Percentiles rank a stretch among this genome's conserved stretches.
phyloP scores from a whole-genome alignment of 2,797 vertebrate genomes.

The Eptatretus atami region DNA sequence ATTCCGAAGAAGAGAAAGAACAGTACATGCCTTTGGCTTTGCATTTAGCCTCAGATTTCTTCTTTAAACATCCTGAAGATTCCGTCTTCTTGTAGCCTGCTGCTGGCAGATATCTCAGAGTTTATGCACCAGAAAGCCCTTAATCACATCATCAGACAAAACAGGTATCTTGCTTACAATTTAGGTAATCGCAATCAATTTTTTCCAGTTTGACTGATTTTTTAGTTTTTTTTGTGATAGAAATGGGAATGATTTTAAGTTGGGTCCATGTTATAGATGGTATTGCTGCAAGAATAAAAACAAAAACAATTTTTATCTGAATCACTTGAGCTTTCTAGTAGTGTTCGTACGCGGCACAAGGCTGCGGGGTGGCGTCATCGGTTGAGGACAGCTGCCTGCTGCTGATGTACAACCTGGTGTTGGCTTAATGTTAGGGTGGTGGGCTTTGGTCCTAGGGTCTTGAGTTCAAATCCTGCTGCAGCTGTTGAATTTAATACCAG shows the following conservation, averaged over 20 bases:
- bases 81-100: slow-evolving; percentile 82
- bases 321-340: too few relatives aligned
- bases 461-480: too few relatives aligned
- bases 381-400: too few relatives aligned
- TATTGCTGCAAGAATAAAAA: too few relatives aligned
- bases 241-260: neutral
- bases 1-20: slow-evolving; percentile 96
- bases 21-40: slow-evolving; percentile 84
- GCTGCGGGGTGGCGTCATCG: too few relatives aligned
- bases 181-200: slow-evolving; percentile 7
- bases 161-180: slow-evolving; percentile 30
- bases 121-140: slow-evolving; percentile 89
- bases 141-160: slow-evolving; percentile 97
- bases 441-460: too few relatives aligned
- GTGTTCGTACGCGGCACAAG: too few relatives aligned
- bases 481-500: too few relatives aligned
- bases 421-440: too few relatives aligned
- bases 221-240: slow-evolving; percentile 7
- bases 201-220: neutral
- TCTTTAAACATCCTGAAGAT: slow-evolving; percentile 97
- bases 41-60: slow-evolving; percentile 93
- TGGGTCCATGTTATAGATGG: neutral
- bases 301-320: too few relatives aligned
- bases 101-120: slow-evolving; percentile 95
- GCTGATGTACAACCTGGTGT: too few relatives aligned